Percentiles rank a stretch among this genome's conserved stretches.
These are phyloP conservation scores for Chaenogobius annularis DNA, from an alignment of 2,113 vertebrate species.

Conservation along the genomic window DNA sequence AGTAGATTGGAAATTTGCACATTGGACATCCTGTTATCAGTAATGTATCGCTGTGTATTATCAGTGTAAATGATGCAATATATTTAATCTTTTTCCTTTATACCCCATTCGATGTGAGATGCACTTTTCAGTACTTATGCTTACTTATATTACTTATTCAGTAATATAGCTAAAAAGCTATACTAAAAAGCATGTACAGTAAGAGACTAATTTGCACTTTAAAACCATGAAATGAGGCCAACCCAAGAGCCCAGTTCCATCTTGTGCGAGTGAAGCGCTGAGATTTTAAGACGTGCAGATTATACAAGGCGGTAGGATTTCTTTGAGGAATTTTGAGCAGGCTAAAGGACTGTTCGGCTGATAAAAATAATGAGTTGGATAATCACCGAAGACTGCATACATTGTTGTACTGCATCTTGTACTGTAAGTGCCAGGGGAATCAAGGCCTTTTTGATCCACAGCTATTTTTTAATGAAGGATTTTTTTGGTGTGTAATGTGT, in stretches of 20 bases:
- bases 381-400: slow-evolving; percentile 27
- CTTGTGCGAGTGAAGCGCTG: slow-evolving; percentile 38
- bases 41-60: too few species aligned
- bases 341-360: slow-evolving; percentile 8
- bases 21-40: too few species aligned
- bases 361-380: slow-evolving; percentile 50
- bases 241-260: slow-evolving; percentile 34
- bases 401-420: slow-evolving; percentile 28
- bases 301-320: slow-evolving; percentile 31
- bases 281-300: slow-evolving; percentile 47
- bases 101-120: neutral
- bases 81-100: neutral
- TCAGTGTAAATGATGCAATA: neutral
- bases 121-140: neutral
- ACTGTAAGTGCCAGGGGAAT: slow-evolving; percentile 1
- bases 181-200: slow-evolving; percentile 17
- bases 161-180: neutral
- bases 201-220: slow-evolving; percentile 47
- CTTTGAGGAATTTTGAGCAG: slow-evolving; percentile 26
- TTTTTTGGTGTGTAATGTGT: neutral
- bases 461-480: neutral
- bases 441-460: neutral
- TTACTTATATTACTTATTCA: too few species aligned
- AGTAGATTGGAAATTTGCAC: too few species aligned
- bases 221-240: slow-evolving; percentile 40